These are phyloP conservation scores for Pseudomyrmex pallidus DNA, from an alignment of 1,140 invertebrate genomes.

Conservation along the genomic window DNA sequence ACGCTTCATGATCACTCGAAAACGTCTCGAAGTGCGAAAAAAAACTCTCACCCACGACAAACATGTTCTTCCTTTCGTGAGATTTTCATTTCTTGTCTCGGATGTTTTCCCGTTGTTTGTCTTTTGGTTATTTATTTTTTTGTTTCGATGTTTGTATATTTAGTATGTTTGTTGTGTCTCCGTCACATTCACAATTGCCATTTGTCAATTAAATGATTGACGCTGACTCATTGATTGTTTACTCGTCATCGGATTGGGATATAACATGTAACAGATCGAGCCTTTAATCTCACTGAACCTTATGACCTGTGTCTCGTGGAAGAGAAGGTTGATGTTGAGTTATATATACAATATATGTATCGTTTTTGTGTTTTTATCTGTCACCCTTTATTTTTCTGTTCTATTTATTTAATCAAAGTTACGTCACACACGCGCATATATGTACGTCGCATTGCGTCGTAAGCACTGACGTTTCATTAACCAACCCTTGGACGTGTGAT, in stretches of 20 bases:
- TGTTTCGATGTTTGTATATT: slow-evolving; percentile 20
- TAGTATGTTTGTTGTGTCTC: slow-evolving; percentile 14
- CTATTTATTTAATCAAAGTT: slow-evolving; percentile 29
- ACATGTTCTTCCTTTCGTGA: slow-evolving; percentile 29
- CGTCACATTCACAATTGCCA: slow-evolving; percentile 45
- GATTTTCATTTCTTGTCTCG: slow-evolving; percentile 9
- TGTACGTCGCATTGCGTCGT: slow-evolving; percentile 40
- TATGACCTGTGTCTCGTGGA: slow-evolving; percentile 74
- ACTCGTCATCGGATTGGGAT: slow-evolving; percentile 63
- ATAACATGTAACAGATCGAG: slow-evolving; percentile 59
- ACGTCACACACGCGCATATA: slow-evolving; percentile 49
- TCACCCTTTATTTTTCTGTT: slow-evolving; percentile 13
- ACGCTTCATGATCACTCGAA: slow-evolving; percentile 27
- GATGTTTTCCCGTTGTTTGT: slow-evolving; percentile 35
- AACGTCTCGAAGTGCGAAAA: slow-evolving; percentile 32
- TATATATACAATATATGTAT: slow-evolving; percentile 46
- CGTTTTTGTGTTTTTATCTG: slow-evolving; percentile 57
- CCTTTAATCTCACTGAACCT: slow-evolving; percentile 70
- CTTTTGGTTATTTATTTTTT: slow-evolving; percentile 6
- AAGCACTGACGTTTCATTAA: neutral
- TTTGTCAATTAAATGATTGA: slow-evolving; percentile 52
- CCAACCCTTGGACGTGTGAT: slow-evolving; percentile 15
- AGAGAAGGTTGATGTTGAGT: slow-evolving; percentile 71
- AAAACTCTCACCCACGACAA: neutral
- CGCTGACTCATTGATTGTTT: slow-evolving; percentile 65